Conservation (phyloP, 1,140 invertebrate species). For the Euschistus heros region DNA sequence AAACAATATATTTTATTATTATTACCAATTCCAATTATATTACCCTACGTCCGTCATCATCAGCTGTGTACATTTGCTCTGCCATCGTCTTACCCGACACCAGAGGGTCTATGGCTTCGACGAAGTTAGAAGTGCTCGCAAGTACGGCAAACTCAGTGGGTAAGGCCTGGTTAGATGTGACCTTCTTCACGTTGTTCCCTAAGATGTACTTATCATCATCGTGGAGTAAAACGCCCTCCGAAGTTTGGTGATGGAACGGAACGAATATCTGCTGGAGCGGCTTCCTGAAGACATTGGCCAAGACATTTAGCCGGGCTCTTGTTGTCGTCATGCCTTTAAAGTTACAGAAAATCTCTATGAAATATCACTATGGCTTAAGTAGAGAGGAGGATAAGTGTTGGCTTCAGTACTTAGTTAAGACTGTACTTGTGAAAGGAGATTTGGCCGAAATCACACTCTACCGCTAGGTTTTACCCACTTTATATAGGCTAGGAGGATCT, state of each 20-base stretch:
- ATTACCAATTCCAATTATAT: not conserved
- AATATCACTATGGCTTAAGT: too few relatives aligned
- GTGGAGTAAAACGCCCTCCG: not conserved
- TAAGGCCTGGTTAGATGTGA: not conserved
- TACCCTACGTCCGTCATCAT: not conserved
- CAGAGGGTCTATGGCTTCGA: not conserved
- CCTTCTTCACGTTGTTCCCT: slow-evolving; percentile 9
- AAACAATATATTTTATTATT: not conserved
- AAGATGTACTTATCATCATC: slow-evolving; percentile 3
- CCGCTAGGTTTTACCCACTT: too few relatives aligned
- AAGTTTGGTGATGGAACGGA: not conserved
- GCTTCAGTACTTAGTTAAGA: too few relatives aligned
- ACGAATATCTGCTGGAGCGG: slow-evolving; percentile 8
- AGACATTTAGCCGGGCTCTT: slow-evolving; percentile 8
- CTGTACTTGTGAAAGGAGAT: too few relatives aligned
- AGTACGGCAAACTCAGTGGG: not conserved
- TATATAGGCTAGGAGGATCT: too few relatives aligned
- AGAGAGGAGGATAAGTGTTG: too few relatives aligned
- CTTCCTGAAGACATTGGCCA: slow-evolving; percentile 16
- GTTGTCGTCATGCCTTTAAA: slow-evolving; percentile 18
- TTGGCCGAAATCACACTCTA: too few relatives aligned
- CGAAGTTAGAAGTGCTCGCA: slow-evolving; percentile 2
- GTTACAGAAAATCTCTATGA: not conserved
- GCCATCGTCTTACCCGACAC: not conserved
- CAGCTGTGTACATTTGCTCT: slow-evolving; percentile 4